Base-by-base conservation (phyloP, 2,888 invertebrate species). In the Chloroclystis v-ata region DNA sequence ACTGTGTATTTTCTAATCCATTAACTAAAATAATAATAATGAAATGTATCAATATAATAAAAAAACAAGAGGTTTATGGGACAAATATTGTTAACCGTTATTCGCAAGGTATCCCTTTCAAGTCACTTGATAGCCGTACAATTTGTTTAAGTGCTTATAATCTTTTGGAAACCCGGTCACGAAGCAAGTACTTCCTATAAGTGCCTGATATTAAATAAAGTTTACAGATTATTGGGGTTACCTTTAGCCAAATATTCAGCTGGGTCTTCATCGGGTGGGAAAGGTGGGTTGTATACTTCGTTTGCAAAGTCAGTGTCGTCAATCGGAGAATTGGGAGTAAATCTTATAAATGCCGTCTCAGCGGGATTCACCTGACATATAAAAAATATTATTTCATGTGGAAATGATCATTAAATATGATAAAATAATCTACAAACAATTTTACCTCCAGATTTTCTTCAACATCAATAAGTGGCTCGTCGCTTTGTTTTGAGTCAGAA, bases 341-440 rank as follows among this genome's bases (percentile, higher is more conserved):
- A 96, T 56, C 93, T 93, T 20, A 96, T 93, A 61, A 93, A 92
- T 24, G 96, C 95, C 67, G 94, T 86, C 65, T 93, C 91, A 57
- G 92, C 91, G 10, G 92, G 90, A 61, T 93, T 92, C 42, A 90
- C 75, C 78, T 89, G 60, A 11, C 20, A 20, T 20, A 20, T 4
- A 4, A 20, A 20, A 2, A 5, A 20, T 2, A 20, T 4, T 20
- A 5, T 20, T 20, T 4, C 2, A 4, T 20, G 20, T 20, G 5
- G 5, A 20, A 2, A 20, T 20, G 2, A 20, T 20, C 5, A 20
- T 53, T 59, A 29, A 1, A 40, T 49, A 47, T 14, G 35, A 16
- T 24, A 1, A 40, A 41, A 37, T 13, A 16, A 12, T 26, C 14
- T 14, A 37, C 28, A 38, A 33, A 20, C n/a, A 1, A 29, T 14